Base-by-base conservation (phyloP, 2,888 invertebrate species). In the Sinhomidia bicolor region DNA sequence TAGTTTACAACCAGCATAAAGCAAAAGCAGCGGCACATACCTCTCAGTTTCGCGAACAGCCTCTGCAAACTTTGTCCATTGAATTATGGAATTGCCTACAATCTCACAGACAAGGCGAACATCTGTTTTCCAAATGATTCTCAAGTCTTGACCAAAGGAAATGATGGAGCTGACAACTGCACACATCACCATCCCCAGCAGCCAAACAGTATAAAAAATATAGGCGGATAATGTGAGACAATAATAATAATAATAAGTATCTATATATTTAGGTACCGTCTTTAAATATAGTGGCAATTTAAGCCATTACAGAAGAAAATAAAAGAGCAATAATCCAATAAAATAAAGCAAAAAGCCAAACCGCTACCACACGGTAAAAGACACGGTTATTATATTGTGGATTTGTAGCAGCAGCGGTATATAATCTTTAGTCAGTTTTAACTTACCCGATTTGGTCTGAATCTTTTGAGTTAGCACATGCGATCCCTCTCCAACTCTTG, bases 401-500 rank as follows among this genome's bases (percentile, higher is more conserved):
- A n/a, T n/a, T n/a, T n/a, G n/a, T n/a, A n/a, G n/a, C n/a, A n/a
- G 3, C 36, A 36, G 4, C 36, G 36, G 36, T 36, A 36, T n/a
- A n/a, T n/a, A 41, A 6, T 41, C 4, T 41, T 6, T 9, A 41
- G 41, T 9, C 41, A 41, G 36, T 36, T 4, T 36, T 60, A 60
- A 71, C 79, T 76, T 88, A 91, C 91, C 88, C 47, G 88, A 88
- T 82, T 90, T 91, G 7, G 71, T 89, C 85, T 88, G 90, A 41
- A 85, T 57, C 68, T 68, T 79, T 32, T 90, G 83, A 17, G 86
- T 85, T 7, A 83, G n/a, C 10, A 76, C 78, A 60, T 29, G 74
- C 54, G 78, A 26, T 12, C 94, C 94, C 79, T 94, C 94, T 82
- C 94, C 94, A 4, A 94, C 93, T 78, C 93, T 93, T 2, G 94